Conservation (phyloP, 2,113 vertebrate species). For the Eubucco bourcierii region DNA sequence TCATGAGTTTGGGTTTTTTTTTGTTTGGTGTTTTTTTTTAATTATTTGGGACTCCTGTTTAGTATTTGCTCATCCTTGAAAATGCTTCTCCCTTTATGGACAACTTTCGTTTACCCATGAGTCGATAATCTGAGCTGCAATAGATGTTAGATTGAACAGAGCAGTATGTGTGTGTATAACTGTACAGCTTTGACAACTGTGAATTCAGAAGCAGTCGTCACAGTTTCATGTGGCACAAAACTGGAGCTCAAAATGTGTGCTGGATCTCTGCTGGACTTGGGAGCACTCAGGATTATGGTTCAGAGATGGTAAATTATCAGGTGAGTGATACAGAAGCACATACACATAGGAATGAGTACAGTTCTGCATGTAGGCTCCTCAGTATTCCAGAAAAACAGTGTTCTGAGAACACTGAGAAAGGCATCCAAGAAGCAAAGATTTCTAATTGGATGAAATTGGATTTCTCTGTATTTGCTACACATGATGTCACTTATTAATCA, state of each 20-base stretch:
- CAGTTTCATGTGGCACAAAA: background rate
- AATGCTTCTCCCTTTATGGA: background rate
- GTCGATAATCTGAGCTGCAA: background rate
- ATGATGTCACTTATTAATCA: background rate
- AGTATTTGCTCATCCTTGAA: background rate
- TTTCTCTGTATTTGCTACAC: background rate
- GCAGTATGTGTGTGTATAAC: rapidly evolving
- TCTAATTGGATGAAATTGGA: background rate
- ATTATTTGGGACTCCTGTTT: background rate
- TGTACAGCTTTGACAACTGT: background rate
- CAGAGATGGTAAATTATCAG: background rate
- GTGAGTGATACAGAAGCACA: background rate
- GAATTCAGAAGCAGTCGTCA: background rate
- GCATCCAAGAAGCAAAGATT: background rate
- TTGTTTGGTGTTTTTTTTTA: background rate
- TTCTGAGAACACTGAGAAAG: background rate
- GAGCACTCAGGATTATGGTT: background rate
- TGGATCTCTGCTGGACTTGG: background rate
- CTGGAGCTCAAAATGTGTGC: background rate
- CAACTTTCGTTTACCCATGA: background rate
- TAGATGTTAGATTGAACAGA: background rate
- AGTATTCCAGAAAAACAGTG: background rate
- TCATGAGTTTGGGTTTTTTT: background rate
- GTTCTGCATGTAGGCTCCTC: background rate
- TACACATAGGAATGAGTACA: background rate